Conservation (phyloP, 2,797 vertebrate species). For the Halcyon leucocephala region DNA sequence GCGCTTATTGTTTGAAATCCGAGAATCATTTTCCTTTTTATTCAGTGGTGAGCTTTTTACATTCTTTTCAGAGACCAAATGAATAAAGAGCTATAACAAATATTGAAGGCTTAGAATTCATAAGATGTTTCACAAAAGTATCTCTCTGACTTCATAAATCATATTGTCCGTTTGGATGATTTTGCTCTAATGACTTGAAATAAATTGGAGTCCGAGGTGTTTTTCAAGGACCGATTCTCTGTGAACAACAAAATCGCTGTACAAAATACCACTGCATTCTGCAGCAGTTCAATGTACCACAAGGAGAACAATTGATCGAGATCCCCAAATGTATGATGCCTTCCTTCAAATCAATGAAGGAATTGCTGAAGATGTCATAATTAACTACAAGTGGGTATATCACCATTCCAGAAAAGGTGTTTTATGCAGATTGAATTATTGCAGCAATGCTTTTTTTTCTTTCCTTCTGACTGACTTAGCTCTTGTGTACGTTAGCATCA, state of each 20-base stretch:
- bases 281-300: neutral
- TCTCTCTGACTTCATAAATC: conserved; percentile 24
- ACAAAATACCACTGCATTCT: neutral
- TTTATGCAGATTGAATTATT: neutral
- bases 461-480: neutral
- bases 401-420: neutral
- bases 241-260: neutral
- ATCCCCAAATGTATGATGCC: neutral
- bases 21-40: conserved; percentile 5
- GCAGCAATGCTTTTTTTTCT: neutral
- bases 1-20: conserved; percentile 38
- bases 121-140: neutral
- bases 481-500: neutral
- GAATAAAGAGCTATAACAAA: conserved; percentile 32
- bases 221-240: neutral
- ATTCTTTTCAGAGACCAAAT: neutral
- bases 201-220: conserved; percentile 29
- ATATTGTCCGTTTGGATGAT: neutral
- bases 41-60: neutral
- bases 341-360: neutral
- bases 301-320: conserved; percentile 8
- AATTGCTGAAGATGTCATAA: neutral
- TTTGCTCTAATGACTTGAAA: conserved; percentile 45
- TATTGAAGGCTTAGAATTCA: conserved; percentile 45
- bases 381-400: neutral